Base-by-base conservation (phyloP, 2,797 vertebrate species). In the Atherinosoma microstoma region DNA sequence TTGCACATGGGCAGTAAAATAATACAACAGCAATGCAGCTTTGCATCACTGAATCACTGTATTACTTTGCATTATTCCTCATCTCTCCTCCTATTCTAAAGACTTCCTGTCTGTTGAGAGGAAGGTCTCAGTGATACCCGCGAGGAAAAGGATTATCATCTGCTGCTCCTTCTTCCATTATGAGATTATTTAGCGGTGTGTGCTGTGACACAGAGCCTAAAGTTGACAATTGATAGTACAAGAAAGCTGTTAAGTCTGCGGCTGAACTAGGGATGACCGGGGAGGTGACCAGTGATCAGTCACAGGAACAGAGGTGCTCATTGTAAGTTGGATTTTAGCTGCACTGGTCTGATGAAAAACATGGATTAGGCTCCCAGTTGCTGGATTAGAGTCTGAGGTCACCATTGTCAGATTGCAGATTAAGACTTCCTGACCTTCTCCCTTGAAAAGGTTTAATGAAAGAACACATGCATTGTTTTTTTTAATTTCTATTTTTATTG, bases 341-440 rank as follows among this genome's bases (percentile, higher is more conserved):
- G 82, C 85, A 88, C 70, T 87, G 85, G 81, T 87, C 58, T 77
- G 74, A 83, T 74, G 78, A 78, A 91, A 86, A 91, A 89, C 76
- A 30, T 63, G 82, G 75, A 77, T 89, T 59, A 70, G 65, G 80
- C 58, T 75, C 49, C n/a, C 20, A 67, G 49, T 63, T 40, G 61
- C 51, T 22, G 67, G 83, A 81, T 73, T 64, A 3, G 68, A 62
- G 35, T 64, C 1, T 7, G 42, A 34, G 40, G 3, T 75, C 0
- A 20, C 59, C 36, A 35, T 61, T 20, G 56, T 30, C 57, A 24
- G 29, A 64, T 58, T n/a, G 61, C 24, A 16, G 49, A 24, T 58
- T 24, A 11, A 8, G 65, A 76, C 57, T 63, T 68, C 30, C 29
- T 58, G 38, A 62, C 29, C 38, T 38, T 75, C 68, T 58, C 5